Evolutionary conservation across 2,797 vertebrate species (phyloP).

Genomic region (Phalanger gymnotis): DNA sequence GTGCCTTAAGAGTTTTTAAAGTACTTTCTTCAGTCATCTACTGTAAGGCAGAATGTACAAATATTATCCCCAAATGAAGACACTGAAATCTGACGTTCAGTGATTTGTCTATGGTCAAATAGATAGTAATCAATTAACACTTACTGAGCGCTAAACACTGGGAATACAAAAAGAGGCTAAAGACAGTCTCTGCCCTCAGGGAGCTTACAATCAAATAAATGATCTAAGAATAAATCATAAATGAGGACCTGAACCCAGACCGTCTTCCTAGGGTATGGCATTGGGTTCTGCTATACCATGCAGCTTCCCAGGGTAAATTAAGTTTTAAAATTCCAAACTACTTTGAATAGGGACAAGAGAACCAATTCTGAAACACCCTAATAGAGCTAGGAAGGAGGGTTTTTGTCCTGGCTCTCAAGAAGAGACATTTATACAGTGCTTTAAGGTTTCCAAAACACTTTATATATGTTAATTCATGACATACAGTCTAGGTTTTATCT

Average conservation of each 20-base stretch:
- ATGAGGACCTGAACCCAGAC: neutral
- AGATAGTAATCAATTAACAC: neutral
- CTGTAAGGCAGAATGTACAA: no score
- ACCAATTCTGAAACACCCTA: neutral
- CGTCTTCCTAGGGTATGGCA: no score
- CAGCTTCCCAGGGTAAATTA: no score
- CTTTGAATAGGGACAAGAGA: neutral
- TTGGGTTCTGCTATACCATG: no score
- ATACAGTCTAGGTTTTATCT: neutral
- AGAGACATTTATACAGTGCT: neutral
- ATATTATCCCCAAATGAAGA: no score
- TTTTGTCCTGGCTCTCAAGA: neutral
- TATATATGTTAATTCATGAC: neutral
- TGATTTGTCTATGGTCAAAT: no score
- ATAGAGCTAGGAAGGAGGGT: neutral
- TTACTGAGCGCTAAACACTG: neutral
- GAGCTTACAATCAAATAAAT: neutral
- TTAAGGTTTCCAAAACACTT: neutral
- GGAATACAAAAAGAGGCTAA: neutral
- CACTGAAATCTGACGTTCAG: no score
- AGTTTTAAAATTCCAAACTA: neutral
- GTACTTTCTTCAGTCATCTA: no score
- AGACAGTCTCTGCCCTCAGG: neutral
- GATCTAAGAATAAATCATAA: neutral
- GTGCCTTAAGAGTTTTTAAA: no score